Conservation (phyloP, 2,797 vertebrate genomes). For the Melanogrammus aeglefinus region DNA sequence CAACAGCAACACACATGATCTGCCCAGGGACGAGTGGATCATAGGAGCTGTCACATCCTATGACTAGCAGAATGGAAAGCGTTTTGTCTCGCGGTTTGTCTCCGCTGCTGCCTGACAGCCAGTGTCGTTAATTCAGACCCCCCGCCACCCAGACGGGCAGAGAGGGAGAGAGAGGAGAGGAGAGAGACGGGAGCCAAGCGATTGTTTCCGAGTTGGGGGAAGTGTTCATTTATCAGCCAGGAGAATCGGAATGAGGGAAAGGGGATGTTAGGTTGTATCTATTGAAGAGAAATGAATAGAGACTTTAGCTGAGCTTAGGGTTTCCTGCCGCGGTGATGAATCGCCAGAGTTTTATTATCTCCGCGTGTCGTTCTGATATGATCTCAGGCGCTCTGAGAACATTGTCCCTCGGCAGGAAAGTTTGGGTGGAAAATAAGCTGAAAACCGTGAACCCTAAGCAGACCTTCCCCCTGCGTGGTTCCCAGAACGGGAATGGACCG, state of each 20-base stretch:
- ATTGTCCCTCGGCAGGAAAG: slow-evolving; percentile 19
- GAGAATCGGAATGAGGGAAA: slow-evolving; percentile 35
- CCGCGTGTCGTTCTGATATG: slow-evolving; percentile 49
- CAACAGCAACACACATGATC: too few relatives aligned
- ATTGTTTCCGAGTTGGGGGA: slow-evolving; percentile 36
- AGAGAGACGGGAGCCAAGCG: slow-evolving; percentile 12
- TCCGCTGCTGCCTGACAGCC: too few relatives aligned
- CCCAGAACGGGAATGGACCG: neutral
- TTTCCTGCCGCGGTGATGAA: slow-evolving; percentile 58
- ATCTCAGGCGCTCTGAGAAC: slow-evolving; percentile 59
- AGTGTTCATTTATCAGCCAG: slow-evolving; percentile 51
- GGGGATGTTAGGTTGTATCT: slow-evolving; percentile 43
- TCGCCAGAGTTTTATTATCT: slow-evolving; percentile 60
- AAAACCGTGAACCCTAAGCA: neutral
- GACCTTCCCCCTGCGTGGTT: neutral
- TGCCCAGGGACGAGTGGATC: too few relatives aligned
- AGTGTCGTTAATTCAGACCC: too few relatives aligned
- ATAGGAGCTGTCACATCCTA: too few relatives aligned
- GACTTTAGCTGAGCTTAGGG: slow-evolving; percentile 65
- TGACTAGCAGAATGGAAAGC: too few relatives aligned
- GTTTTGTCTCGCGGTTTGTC: too few relatives aligned
- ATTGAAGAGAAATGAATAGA: slow-evolving; percentile 55
- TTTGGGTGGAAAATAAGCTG: slow-evolving; percentile 49
- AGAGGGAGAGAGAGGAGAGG: neutral
- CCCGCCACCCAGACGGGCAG: too few relatives aligned